Conservation (phyloP, 2,888 invertebrate genomes). For the Mythimna loreyi region DNA sequence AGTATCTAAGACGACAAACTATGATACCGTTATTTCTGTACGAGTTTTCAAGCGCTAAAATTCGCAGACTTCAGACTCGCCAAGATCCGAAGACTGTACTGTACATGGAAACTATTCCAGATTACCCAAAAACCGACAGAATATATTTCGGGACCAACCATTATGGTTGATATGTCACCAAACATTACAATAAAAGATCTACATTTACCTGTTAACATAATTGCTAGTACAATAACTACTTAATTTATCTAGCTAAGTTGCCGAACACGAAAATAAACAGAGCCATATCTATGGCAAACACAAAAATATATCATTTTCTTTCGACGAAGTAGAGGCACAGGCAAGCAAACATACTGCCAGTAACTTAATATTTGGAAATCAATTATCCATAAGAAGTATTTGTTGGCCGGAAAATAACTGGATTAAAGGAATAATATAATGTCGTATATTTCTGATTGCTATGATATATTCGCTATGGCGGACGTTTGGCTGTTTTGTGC, state of each 20-base stretch:
- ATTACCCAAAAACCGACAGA: too few relatives aligned
- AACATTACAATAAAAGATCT: constrained; percentile 16
- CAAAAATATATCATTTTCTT: constrained; percentile 76
- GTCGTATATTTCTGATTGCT: constrained; percentile 62
- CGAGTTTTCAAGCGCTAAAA: too few relatives aligned
- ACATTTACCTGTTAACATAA: constrained; percentile 45
- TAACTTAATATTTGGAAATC: constrained; percentile 88
- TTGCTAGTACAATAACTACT: constrained; percentile 54
- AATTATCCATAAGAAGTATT: constrained; percentile 85
- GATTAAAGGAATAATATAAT: constrained; percentile 79
- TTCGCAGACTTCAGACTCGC: too few relatives aligned
- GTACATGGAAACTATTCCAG: neutral
- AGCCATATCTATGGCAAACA: constrained; percentile 67
- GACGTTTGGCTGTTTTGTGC: constrained; percentile 12
- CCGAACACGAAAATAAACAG: constrained; percentile 65
- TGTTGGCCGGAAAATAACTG: constrained; percentile 79
- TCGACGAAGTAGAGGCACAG: constrained; percentile 62
- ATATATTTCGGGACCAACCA: too few relatives aligned
- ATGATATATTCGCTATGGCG: constrained; percentile 53
- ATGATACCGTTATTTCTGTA: too few relatives aligned
- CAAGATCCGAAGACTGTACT: too few relatives aligned
- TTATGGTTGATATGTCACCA: constrained; percentile 5
- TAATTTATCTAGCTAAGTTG: constrained; percentile 60
- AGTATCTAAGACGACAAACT: too few relatives aligned
- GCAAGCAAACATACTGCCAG: constrained; percentile 75